Evolutionary conservation across 1,140 invertebrate genomes (phyloP), one percentile per base, ranked within the genome.

Genomic region (Wasmannia auropunctata): DNA sequence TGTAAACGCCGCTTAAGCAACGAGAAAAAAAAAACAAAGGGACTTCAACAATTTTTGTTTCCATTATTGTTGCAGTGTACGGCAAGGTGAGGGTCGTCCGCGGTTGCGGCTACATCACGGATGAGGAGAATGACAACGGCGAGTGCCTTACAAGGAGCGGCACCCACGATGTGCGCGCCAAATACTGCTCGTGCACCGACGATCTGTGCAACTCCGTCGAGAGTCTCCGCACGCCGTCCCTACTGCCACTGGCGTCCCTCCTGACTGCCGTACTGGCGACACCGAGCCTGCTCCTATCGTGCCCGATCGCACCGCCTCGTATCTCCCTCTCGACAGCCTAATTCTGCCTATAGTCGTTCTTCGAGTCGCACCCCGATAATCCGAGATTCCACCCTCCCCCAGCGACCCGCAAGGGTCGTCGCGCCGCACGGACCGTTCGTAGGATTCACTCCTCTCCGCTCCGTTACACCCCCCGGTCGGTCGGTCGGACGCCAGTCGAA

Each of bases 101-200:
- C 65, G 96, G 96, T 51, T 98, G 97, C 88, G 97, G 97, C 6
- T 98, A 97, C 92, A 93, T 98, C 25, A 94, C 94, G 28, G 97
- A 97, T 83, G 95, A 96, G 1, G 95, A 96, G 1, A 94, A 93
- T 43, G 96, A 97, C 79, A 95, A 96, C 67, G 95, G 95, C 51
- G 92, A 95, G 19, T 98, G 97, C 91, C 90, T 96, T 49, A 95
- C 94, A 87, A 96, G 97, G 86, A 96, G 96, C 0, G 97, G 97
- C 11, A 98, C 97, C 6, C 97, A 97, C 79, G 97, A 98, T 79
- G 96, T 98, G 1, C 96, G 96, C 63, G 96, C 97, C 58, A 94
- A 95, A 3, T 98, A 98, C 91, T 98, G 98, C 93, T 96, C 97
- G 34, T 98, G 98, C 91, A 96, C 96, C 85, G 96, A 96, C 10